Percentiles rank a stretch among this genome's conserved stretches.
phyloP scores from a whole-genome alignment of 2,113 vertebrate genomes.

The Rhinogobius similis region DNA sequence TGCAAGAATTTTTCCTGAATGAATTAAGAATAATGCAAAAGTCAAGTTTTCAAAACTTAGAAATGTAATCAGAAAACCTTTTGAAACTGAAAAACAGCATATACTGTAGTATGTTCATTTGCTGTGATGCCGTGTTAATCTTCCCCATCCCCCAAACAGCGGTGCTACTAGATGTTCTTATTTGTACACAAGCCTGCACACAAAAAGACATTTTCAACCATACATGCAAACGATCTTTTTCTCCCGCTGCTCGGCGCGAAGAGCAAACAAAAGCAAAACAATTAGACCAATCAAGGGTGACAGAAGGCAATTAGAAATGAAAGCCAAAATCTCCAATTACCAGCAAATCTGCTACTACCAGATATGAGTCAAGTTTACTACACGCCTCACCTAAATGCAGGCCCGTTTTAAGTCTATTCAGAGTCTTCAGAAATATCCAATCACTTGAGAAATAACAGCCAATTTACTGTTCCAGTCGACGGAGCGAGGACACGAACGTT shows the following conservation, averaged over 20 bases:
- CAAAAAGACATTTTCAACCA: conserved; percentile 12
- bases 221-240: conserved; percentile 54
- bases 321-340: conserved; percentile 60
- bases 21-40: too few species aligned
- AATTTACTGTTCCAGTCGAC: conserved; percentile 6
- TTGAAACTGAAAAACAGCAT: conserved; percentile 30
- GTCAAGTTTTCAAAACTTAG: too few species aligned
- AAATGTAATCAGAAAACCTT: too few species aligned
- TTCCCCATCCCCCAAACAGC: conserved; percentile 7
- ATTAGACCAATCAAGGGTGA: conserved; percentile 74
- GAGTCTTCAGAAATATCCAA: conserved; percentile 28
- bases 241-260: conserved; percentile 31
- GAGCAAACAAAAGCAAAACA: conserved; percentile 70
- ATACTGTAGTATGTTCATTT: too few species aligned
- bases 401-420: conserved; percentile 19
- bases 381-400: conserved; percentile 7
- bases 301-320: conserved; percentile 71
- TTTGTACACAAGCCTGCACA: conserved; percentile 15
- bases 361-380: conserved; percentile 13
- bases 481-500: not conserved
- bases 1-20: too few species aligned
- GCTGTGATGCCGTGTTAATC: too few species aligned
- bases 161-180: conserved; percentile 7
- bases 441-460: conserved; percentile 13
- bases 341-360: conserved; percentile 48